Base-by-base conservation (phyloP, 1,140 invertebrate genomes). In the Cepaea nemoralis region DNA sequence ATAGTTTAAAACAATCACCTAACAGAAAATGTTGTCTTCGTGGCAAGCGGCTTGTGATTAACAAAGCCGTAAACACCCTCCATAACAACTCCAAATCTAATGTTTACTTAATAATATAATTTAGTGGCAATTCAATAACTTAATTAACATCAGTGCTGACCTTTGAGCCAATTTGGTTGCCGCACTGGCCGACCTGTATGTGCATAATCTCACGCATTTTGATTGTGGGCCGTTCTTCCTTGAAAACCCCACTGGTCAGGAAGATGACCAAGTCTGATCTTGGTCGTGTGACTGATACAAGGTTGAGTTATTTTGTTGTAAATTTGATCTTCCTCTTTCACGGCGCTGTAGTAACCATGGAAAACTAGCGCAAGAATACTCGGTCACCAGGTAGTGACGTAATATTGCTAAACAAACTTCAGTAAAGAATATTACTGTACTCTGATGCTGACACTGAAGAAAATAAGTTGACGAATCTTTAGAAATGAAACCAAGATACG, bases 201-300 rank as follows among this genome's bases (percentile, higher is more conserved):
- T 95, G 95, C 84, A 95, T 94, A 88, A 95, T 95, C 93, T 95
- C 95, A 88, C 94, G 93, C 94, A 95, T 95, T 81, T 86, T 92
- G 73, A 95, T 84, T 94, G 94, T 85, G 95, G 94, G 10, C 39
- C 63, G 55, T 16, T 63, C 55, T 78, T 35, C 59, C 50, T 24
- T 37, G 40, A 35, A 37, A 77, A 45, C 42, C 42, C 8, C 8
- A 45, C 42, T 45, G 42, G 42, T 27, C 42, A 48, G 37, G 22
- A 45, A 74, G n/a, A 42, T 74, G 42, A 74, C 42, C 42, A 74
- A 74, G 27, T 27, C 71, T 27, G 71, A 16, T 48, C 40, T 50
- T 50, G 39, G 71, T 24, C 42, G 19, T 48, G n/a, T 63, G 59
- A 31, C 59, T 22, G n/a, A 31, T 27, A 63, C 59, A 63, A 63